Evolutionary conservation across 2,888 invertebrate genomes (phyloP).

Genomic region (Standfussiana lucernea): DNA sequence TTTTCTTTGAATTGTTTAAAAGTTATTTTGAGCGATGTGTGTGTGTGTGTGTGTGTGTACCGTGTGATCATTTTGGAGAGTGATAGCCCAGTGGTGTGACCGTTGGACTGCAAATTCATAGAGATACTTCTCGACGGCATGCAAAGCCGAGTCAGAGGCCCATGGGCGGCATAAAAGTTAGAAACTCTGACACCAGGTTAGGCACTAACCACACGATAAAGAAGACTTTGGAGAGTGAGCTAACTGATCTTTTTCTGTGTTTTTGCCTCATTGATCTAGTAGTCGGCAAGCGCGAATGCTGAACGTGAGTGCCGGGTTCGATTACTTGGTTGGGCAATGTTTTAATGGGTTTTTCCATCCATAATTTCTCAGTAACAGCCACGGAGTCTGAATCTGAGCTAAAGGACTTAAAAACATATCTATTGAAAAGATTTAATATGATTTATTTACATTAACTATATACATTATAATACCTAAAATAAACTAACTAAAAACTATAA

Average conservation of each 20-base stretch:
- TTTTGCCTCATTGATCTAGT: background rate
- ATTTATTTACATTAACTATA: too few species aligned
- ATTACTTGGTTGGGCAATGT: background rate
- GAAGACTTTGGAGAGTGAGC: background rate
- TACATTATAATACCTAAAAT: too few species aligned
- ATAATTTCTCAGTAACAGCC: background rate
- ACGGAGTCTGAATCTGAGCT: background rate
- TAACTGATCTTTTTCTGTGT: background rate
- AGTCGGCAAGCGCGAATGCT: background rate
- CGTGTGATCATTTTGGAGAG: conserved; percentile 8
- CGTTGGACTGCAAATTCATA: too few species aligned
- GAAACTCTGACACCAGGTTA: too few species aligned
- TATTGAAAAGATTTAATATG: too few species aligned
- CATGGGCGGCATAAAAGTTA: too few species aligned
- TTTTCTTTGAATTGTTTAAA: conserved; percentile 40
- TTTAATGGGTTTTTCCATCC: too few species aligned
- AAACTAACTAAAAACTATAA: too few species aligned
- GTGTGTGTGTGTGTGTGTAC: background rate
- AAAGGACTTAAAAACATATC: background rate
- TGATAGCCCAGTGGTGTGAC: too few species aligned
- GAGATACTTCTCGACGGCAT: too few species aligned
- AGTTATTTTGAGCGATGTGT: conserved; percentile 35
- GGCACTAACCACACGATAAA: too few species aligned
- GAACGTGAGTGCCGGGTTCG: background rate
- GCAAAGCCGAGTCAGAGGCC: too few species aligned